A percentile compares a stretch with the other conserved stretches of the same genome.
phyloP scores from a whole-genome alignment of 92 coral and sea anemone genomes.

The Scolanthus callimorphus region DNA sequence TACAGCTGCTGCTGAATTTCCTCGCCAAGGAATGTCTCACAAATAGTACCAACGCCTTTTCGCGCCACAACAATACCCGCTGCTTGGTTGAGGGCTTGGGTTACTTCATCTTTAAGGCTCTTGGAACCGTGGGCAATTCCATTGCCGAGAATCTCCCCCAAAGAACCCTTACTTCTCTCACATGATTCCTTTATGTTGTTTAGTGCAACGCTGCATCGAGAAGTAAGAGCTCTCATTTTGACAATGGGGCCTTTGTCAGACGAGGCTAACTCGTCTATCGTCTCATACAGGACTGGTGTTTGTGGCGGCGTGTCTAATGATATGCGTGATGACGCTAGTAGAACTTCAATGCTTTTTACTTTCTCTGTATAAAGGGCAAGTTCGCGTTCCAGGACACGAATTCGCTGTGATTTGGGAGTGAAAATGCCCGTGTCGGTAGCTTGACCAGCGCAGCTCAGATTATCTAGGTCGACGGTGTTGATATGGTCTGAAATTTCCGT shows the following conservation, averaged over 20 bases:
- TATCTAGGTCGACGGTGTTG: constrained; percentile 8
- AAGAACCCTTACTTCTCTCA: not conserved
- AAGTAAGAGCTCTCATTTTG: not conserved
- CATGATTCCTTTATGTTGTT: not conserved
- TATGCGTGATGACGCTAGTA: constrained; percentile 1
- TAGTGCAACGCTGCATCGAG: constrained; percentile 3
- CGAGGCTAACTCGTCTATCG: not conserved
- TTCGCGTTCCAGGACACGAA: constrained; percentile 7
- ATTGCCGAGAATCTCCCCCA: constrained; percentile 18
- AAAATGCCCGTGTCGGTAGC: not conserved
- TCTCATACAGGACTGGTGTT: constrained; percentile 7
- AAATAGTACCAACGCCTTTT: constrained; percentile 16
- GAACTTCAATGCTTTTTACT: constrained; percentile 2
- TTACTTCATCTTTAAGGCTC: not conserved
- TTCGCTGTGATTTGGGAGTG: constrained; percentile 12
- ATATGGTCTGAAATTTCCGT: constrained; percentile 1
- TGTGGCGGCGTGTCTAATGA: constrained; percentile 24
- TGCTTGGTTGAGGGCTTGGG: constrained; percentile 1
- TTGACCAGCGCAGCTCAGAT: not conserved
- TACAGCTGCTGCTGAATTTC: not conserved
- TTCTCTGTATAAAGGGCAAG: not conserved
- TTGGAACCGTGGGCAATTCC: constrained; percentile 11
- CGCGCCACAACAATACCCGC: constrained; percentile 4
- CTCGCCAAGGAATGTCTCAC: constrained; percentile 12
- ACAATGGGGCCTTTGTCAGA: constrained; percentile 8